Conservation (phyloP, 2,113 vertebrate species). For the Neodon shergylaensis region DNA sequence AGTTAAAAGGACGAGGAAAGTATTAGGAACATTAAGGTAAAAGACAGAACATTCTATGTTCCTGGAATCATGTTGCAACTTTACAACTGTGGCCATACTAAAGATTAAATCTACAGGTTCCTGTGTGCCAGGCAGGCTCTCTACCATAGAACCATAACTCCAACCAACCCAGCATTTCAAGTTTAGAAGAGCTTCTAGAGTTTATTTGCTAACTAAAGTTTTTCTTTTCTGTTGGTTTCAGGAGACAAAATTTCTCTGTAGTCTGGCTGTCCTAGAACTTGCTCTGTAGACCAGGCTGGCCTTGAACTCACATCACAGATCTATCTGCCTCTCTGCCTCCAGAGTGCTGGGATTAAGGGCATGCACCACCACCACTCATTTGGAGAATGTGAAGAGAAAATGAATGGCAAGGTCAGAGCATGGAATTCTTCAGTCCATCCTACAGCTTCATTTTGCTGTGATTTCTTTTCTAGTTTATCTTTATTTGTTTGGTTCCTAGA, state of each 20-base stretch:
- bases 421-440: background rate
- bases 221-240: background rate
- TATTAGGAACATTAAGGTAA: constrained; percentile 1
- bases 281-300: background rate
- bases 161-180: background rate
- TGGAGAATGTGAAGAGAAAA: background rate
- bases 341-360: background rate
- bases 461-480: background rate
- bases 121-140: background rate
- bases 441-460: background rate
- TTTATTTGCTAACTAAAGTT: constrained; percentile 10
- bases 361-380: background rate
- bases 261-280: too few relatives aligned
- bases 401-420: background rate
- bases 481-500: constrained; percentile 1
- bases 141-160: background rate
- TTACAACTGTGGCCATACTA: background rate
- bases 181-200: constrained; percentile 13
- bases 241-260: background rate
- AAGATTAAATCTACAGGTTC: background rate
- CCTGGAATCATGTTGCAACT: background rate
- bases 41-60: background rate
- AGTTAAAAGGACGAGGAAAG: background rate
- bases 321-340: background rate
- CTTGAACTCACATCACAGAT: background rate